These are phyloP conservation scores for Rhyacophila evoluta DNA, from an alignment of 2,888 invertebrate species.

Conservation along the genomic window DNA sequence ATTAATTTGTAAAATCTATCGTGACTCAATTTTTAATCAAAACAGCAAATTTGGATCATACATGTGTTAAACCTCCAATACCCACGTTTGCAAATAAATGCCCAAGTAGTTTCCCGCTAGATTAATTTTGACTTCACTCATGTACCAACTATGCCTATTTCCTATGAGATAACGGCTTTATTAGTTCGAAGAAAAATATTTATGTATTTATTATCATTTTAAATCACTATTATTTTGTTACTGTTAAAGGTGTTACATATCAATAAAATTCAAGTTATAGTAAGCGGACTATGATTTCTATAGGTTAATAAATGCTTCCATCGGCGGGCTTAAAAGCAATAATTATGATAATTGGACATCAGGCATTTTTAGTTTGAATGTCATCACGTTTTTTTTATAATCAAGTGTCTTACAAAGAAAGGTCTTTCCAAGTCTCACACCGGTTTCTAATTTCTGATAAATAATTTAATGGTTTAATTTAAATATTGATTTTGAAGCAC, in stretches of 20 bases:
- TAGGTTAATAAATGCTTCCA: neutral
- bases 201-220: slow-evolving; percentile 11
- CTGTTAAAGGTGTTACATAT: neutral
- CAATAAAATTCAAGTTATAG: neutral
- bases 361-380: no score
- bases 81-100: neutral
- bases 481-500: no score
- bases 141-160: slow-evolving; percentile 4
- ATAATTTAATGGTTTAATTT: no score
- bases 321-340: neutral
- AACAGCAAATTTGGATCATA: no score
- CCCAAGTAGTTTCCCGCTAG: neutral
- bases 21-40: no score
- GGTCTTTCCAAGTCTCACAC: no score
- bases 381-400: no score
- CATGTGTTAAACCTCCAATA: no score
- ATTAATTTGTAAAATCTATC: no score
- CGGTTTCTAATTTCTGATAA: no score
- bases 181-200: slow-evolving; percentile 10
- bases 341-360: neutral
- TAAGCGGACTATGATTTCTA: neutral
- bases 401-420: no score
- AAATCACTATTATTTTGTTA: slow-evolving; percentile 18
- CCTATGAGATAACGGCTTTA: slow-evolving; percentile 8
- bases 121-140: slow-evolving; percentile 1